Conservation (phyloP, 30 jellyfish, hydroid and myxozoan species). For the Chironex yamaguchii region DNA sequence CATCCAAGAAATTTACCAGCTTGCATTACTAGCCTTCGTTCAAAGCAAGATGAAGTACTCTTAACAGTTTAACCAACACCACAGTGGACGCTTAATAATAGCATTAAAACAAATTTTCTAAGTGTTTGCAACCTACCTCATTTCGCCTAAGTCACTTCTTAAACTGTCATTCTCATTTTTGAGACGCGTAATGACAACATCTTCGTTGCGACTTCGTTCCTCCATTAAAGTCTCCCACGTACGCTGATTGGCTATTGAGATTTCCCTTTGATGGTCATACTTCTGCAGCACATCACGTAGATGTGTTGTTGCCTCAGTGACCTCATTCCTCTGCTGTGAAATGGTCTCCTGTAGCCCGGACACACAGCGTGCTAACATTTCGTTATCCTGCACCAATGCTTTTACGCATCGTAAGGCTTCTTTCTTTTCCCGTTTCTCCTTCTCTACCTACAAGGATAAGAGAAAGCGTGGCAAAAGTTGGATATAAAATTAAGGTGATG, state of each 20-base stretch:
- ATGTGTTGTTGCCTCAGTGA: constrained; percentile 54
- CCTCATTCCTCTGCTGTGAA: constrained; percentile 71
- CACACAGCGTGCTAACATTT: constrained; percentile 77
- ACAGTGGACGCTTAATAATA: too few relatives aligned
- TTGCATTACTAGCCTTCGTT: too few relatives aligned
- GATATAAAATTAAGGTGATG: too few relatives aligned
- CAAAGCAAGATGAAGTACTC: too few relatives aligned
- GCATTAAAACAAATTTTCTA: too few relatives aligned
- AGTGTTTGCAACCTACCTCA: too few relatives aligned
- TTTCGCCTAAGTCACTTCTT: constrained; percentile 36
- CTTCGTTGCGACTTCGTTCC: constrained; percentile 48
- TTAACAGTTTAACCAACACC: too few relatives aligned
- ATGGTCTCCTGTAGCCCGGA: constrained; percentile 74
- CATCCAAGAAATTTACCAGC: too few relatives aligned
- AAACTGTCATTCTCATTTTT: constrained; percentile 24
- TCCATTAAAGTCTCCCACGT: constrained; percentile 73
- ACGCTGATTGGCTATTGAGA: constrained; percentile 56
- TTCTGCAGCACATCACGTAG: constrained; percentile 71
- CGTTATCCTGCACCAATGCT: constrained; percentile 86
- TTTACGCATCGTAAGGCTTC: constrained; percentile 88
- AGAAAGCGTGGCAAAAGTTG: too few relatives aligned
- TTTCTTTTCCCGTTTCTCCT: constrained; percentile 67
- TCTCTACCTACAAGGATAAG: too few relatives aligned
- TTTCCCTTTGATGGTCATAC: constrained; percentile 64
- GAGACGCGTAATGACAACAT: constrained; percentile 12